Evolutionary conservation across 2,888 invertebrate genomes (phyloP), one percentile per base, ranked within the genome.

Genomic region (Andrena haemorrhoa): DNA sequence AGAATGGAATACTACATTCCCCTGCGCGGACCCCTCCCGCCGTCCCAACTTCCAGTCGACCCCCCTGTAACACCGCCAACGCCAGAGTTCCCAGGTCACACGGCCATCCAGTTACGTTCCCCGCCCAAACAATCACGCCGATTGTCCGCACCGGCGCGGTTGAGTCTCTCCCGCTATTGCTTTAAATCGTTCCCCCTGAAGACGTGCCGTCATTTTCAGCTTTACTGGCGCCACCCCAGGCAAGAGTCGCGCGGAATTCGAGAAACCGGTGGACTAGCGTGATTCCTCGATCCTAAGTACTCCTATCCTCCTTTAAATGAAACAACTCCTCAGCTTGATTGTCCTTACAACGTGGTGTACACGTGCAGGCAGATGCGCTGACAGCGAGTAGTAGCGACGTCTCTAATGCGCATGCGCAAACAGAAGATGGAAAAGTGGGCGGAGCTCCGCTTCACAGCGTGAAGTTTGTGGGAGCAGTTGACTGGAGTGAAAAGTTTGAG

Each of bases 11-110:
- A 79, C 63, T 84, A 86, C 63, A 66, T 91, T 74, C 87, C 89
- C 2, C 69, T 91, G 12, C 88, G 83, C 0, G 89, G 88, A 58
- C 88, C 91, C 5, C 81, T 90, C 61, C 86, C 91, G 51, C 86
- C 89, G 12, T 90, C 90, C 53, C 70, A 83, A n/a, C 85, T 90
- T 66, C 90, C 90, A 7, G 83, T 90, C 33, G 73, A 83, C 47
- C 84, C 86, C 16, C 88, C 86, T 8, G 75, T 84, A 1, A 89
- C 85, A 29, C 82, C 88, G 7, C 76, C 86, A 16, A 66, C 47
- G 16, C 23, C 74, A 16, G 51, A 80, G 16, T 64, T 58, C 49
- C 60, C 61, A 49, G 78, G 61, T 49, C 35, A 63, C 61, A 73
- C 31, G 33, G 70, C 60, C 10, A 63, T 73, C n/a, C 61, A 64